phyloP scores from a whole-genome alignment of 1,140 invertebrate species.

The Aethina tumida region DNA sequence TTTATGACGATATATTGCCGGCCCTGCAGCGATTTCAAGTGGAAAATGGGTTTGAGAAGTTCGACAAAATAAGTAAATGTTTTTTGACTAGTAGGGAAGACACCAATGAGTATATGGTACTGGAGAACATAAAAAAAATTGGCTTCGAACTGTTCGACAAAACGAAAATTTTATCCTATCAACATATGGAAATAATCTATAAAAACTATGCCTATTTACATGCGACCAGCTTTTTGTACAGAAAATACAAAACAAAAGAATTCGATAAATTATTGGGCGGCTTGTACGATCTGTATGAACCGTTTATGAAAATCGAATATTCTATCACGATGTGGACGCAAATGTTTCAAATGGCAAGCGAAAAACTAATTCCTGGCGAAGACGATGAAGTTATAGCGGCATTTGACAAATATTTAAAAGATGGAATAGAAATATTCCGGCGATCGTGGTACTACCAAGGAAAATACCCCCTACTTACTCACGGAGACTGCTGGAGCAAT shows the following conservation, averaged over 20 bases:
- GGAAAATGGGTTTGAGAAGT: no score
- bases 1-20: conserved; percentile 5
- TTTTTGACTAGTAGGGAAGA: no score
- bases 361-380: conserved; percentile 19
- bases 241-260: conserved; percentile 28
- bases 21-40: conserved; percentile 9
- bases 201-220: conserved; percentile 16
- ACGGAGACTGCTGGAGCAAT: conserved; percentile 3
- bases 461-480: not conserved
- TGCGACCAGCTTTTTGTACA: conserved; percentile 35
- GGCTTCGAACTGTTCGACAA: no score
- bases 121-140: no score
- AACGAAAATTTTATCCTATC: not conserved
- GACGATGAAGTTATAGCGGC: conserved; percentile 14
- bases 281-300: conserved; percentile 1
- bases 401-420: conserved; percentile 1
- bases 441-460: conserved; percentile 3
- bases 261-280: conserved; percentile 6
- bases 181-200: conserved; percentile 11
- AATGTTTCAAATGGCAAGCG: conserved; percentile 11
- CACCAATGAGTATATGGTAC: no score
- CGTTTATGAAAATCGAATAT: conserved; percentile 3
- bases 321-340: conserved; percentile 8
- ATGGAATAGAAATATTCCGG: conserved; percentile 6
- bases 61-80: no score